Evolutionary conservation across 2,888 invertebrate species (phyloP), one percentile per base, ranked within the genome.

Genomic region (Notodromas monacha): DNA sequence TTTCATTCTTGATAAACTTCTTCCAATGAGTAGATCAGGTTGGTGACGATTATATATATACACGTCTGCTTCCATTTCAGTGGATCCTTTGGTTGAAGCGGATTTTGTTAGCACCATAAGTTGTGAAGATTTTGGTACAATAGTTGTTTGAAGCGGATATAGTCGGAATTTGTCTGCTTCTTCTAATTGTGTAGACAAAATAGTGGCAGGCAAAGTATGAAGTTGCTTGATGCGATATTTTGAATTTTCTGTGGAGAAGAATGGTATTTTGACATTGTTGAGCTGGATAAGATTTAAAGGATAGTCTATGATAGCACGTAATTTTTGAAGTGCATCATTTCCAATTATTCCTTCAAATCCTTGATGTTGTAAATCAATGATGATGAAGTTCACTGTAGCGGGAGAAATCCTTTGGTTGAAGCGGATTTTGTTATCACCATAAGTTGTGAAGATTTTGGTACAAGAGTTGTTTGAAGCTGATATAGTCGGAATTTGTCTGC

Each of bases 51-150:
- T n/a, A n/a, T n/a, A n/a, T n/a, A n/a, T n/a, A n/a, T n/a, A n/a
- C n/a, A n/a, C n/a, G n/a, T n/a, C n/a, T n/a, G n/a, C n/a, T n/a
- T n/a, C n/a, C n/a, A n/a, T n/a, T n/a, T 21, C 21, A n/a, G 21
- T 21, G 21, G 21, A 21, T 21, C 21, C 21, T 21, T 21, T 21
- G 21, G 21, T 21, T 21, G 21, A 21, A 21, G 21, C 21, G 21
- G 21, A 21, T 21, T 21, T 21, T 21, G 21, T 21, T 21, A 21
- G n/a, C 21, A 21, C 21, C 21, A 21, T 21, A 21, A 21, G 21
- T 21, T 21, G 21, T 21, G 21, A 21, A 21, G 21, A 21, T 21
- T 21, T 21, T 21, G 21, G 21, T 21, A 21, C 21, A 21, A 21
- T 21, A 21, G 21, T 21, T 21, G 21, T 21, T 21, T 21, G 21